Evolutionary conservation across 2,888 invertebrate genomes (phyloP).

Genomic region (Tuberolachnus salignus): DNA sequence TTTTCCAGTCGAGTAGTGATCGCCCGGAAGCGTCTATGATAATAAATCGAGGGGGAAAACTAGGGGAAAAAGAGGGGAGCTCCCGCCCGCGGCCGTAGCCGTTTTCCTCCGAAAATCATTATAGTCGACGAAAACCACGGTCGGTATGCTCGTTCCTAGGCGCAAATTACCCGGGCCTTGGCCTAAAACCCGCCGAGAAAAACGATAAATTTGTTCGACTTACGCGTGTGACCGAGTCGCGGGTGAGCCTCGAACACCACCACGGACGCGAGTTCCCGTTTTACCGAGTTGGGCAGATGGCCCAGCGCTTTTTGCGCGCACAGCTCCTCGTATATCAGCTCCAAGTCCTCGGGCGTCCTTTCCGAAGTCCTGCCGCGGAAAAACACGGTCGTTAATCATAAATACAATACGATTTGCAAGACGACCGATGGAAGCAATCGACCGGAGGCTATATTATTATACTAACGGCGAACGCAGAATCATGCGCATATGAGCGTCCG

Average conservation of each 20-base stretch:
- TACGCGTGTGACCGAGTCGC: constrained; percentile 76
- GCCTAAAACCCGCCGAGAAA: too few species aligned
- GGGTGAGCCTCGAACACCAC: constrained; percentile 81
- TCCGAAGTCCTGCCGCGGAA: constrained; percentile 70
- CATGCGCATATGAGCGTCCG: constrained; percentile 80
- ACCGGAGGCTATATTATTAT: not conserved
- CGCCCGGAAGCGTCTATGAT: constrained; percentile 6
- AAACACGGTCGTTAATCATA: not conserved
- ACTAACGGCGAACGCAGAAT: constrained; percentile 80
- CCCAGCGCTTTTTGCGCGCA: constrained; percentile 80
- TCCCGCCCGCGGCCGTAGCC: too few species aligned
- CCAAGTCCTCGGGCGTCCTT: constrained; percentile 77
- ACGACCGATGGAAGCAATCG: too few species aligned
- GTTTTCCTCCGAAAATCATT: too few species aligned
- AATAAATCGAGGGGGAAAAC: too few species aligned
- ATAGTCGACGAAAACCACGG: too few species aligned
- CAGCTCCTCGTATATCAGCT: constrained; percentile 82
- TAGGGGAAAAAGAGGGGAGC: too few species aligned
- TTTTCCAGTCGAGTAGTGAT: constrained; percentile 40
- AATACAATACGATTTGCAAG: too few species aligned
- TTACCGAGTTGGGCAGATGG: constrained; percentile 81
- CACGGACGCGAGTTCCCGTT: constrained; percentile 78
- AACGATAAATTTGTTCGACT: constrained; percentile 63
- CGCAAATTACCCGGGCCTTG: too few species aligned
- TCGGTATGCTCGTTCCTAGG: too few species aligned